A percentile compares a stretch with the other conserved stretches of the same genome.
Evolutionary conservation across 2,888 invertebrate genomes (phyloP).

Genomic region (Myopa testacea): DNA sequence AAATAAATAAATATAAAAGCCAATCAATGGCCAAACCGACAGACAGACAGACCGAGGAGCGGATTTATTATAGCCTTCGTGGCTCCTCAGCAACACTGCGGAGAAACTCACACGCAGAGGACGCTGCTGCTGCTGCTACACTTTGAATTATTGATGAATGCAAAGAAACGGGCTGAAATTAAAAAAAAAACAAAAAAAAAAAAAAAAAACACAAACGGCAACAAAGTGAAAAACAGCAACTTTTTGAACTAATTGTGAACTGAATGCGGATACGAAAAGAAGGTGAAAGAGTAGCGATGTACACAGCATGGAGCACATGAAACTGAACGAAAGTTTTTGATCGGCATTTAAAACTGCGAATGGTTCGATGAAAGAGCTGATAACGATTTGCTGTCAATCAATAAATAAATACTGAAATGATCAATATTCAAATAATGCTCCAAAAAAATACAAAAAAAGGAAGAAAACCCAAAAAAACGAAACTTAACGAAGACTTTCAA

Average conservation of each 20-base stretch:
- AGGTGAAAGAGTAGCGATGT: neutral
- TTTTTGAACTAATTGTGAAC: constrained; percentile 21
- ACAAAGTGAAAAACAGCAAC: neutral
- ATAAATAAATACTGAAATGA: neutral
- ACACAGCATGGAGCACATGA: neutral
- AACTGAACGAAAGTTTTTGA: neutral
- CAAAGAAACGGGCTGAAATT: neutral
- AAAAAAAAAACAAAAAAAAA: neutral
- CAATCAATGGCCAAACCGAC: constrained; percentile 12
- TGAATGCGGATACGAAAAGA: constrained; percentile 25
- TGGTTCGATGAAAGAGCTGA: neutral
- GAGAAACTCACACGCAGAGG: constrained; percentile 13
- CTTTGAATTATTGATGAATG: constrained; percentile 18
- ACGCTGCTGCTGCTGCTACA: constrained; percentile 19
- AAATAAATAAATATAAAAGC: constrained; percentile 9
- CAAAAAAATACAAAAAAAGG: neutral
- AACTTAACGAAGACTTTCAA: too few relatives aligned
- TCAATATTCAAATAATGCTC: neutral
- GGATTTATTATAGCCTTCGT: constrained; percentile 23
- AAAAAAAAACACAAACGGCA: neutral
- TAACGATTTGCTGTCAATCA: neutral
- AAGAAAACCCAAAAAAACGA: neutral
- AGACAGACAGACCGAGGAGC: constrained; percentile 4
- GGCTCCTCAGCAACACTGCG: constrained; percentile 8
- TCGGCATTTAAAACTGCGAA: neutral